These are phyloP conservation scores for Sthenelais limicola DNA, from an alignment of 2,888 invertebrate genomes.

Conservation along the genomic window DNA sequence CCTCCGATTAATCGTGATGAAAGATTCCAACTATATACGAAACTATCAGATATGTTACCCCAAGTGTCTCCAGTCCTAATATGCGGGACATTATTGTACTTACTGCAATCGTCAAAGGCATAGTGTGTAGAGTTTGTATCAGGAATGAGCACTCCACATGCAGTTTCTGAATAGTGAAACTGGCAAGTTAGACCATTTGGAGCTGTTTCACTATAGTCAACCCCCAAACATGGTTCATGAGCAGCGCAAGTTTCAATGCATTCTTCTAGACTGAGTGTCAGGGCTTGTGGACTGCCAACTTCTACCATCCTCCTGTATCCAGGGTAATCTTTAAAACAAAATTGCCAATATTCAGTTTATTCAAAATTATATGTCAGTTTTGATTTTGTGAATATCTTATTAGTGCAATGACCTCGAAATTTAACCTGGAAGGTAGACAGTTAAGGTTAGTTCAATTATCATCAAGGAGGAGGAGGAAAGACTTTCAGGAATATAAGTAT, in stretches of 20 bases:
- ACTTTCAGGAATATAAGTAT: too few species aligned
- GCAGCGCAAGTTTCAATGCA: background rate
- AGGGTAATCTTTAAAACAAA: background rate
- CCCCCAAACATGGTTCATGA: background rate
- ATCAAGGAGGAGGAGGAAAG: too few species aligned
- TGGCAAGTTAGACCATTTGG: background rate
- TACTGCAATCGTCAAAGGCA: constrained; percentile 3
- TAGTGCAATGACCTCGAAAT: too few species aligned
- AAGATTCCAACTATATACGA: too few species aligned
- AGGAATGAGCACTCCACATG: constrained; percentile 9
- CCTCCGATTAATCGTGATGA: too few species aligned
- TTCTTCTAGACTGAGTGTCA: background rate
- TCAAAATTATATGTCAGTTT: background rate
- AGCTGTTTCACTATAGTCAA: background rate
- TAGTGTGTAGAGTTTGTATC: background rate
- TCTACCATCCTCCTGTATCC: constrained; percentile 8
- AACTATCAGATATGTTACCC: too few species aligned
- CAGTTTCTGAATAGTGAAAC: constrained; percentile 2
- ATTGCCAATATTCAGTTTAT: background rate
- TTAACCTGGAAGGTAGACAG: too few species aligned
- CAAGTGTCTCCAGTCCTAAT: too few species aligned
- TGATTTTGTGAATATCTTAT: background rate
- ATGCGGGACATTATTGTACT: too few species aligned
- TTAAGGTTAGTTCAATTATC: too few species aligned
- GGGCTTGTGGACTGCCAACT: background rate